These are phyloP conservation scores for Dryobotodes eremita DNA, from an alignment of 2,888 invertebrate species.

Conservation along the genomic window DNA sequence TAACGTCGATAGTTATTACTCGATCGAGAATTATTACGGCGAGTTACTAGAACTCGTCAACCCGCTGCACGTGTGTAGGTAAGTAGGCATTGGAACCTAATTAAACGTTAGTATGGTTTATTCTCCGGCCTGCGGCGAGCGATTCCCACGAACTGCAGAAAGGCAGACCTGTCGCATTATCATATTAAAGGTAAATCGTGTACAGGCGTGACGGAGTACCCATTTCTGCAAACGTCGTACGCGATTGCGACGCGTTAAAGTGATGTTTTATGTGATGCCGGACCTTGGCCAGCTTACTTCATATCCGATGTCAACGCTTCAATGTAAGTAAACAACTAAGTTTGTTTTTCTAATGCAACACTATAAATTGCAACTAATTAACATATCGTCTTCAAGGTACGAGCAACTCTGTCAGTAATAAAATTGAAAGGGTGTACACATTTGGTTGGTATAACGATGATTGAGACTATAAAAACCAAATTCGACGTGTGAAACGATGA, in stretches of 20 bases:
- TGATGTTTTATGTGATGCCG: constrained; percentile 63
- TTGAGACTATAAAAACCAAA: constrained; percentile 47
- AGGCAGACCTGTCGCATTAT: constrained; percentile 77
- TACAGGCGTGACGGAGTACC: constrained; percentile 73
- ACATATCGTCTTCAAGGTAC: constrained; percentile 46
- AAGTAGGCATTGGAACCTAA: constrained; percentile 70
- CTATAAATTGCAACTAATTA: constrained; percentile 62
- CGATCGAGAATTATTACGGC: constrained; percentile 70
- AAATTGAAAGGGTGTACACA: constrained; percentile 46
- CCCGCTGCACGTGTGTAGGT: constrained; percentile 68
- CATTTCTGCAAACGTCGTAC: constrained; percentile 68
- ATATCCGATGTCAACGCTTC: constrained; percentile 64
- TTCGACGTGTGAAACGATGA: constrained; percentile 53
- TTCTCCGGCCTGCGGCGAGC: constrained; percentile 69
- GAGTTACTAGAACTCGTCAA: constrained; percentile 71
- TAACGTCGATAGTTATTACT: constrained; percentile 71
- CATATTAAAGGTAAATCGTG: constrained; percentile 77
- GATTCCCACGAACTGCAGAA: constrained; percentile 76
- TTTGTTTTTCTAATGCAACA: constrained; percentile 68
- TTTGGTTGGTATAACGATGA: constrained; percentile 37
- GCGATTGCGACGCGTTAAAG: constrained; percentile 51
- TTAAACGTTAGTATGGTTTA: constrained; percentile 71
- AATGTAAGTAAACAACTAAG: constrained; percentile 64
- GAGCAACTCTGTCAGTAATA: constrained; percentile 49
- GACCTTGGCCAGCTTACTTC: constrained; percentile 76